Evolutionary conservation across 2,797 vertebrate genomes (phyloP), one percentile per base, ranked within the genome.

Genomic region (Lepus oiostolus): DNA sequence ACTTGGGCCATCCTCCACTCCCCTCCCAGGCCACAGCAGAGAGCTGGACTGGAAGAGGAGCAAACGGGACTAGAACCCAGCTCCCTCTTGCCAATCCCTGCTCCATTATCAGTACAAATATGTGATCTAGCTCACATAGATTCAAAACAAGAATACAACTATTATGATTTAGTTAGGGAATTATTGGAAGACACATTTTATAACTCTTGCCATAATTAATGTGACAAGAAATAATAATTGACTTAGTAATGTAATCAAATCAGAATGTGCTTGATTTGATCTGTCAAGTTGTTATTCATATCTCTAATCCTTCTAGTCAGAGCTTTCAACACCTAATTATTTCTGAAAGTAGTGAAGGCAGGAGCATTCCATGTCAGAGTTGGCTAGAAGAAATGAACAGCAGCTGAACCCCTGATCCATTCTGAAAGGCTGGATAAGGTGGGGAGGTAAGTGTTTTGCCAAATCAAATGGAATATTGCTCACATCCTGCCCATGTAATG

Each of bases 191-290:
- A 94, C 96, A 95, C 88, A 92, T 96, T 96, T 97, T 97, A 94
- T 93, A 96, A 96, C 93, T 97, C 94, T 91, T 97, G 92, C 93
- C 92, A 95, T 96, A 96, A 97, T 97, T 97, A 97, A 97, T 96
- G 94, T 97, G 97, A 97, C 96, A 96, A 97, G 96, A 97, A 97
- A 97, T 96, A 97, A 97, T 97, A 97, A 97, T 95, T 97, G 96
- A 97, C 95, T 97, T 93, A 95, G 96, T 97, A 97, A 97, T 96
- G 97, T 95, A 96, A 97, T 97, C 96, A 97, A 95, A 96, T 97
- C 95, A 96, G 91, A 97, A 95, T 90, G 90, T 94, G 96, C 96
- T 97, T 97, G 97, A 97, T 97, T 96, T 97, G 88, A 97, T 96
- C 93, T 97, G 93, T 97, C 96, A 97, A 95, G 87, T 93, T 97